Evolutionary conservation across 2,113 vertebrate genomes (phyloP).

Genomic region (Chiloscyllium plagiosum): DNA sequence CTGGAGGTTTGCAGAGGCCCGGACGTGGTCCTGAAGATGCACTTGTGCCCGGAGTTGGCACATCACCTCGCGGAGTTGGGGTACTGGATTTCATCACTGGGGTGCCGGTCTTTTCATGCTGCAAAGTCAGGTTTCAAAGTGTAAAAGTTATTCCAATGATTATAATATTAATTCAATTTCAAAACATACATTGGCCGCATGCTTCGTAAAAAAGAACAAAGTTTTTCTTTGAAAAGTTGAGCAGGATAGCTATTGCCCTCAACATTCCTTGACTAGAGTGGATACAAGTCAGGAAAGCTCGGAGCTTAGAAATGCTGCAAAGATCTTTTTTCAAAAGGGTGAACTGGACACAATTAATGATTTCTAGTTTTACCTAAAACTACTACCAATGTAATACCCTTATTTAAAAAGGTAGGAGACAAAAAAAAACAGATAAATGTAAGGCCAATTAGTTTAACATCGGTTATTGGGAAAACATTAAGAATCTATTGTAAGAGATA

Average conservation of each 20-base stretch:
- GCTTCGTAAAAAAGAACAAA: not conserved
- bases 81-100: slow-evolving; percentile 90
- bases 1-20: slow-evolving; percentile 77
- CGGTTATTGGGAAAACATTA: no score
- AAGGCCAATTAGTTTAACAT: no score
- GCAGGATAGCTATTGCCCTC: not conserved
- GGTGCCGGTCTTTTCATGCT: slow-evolving; percentile 92
- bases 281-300: not conserved
- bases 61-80: slow-evolving; percentile 83
- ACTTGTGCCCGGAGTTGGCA: slow-evolving; percentile 81
- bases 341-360: not conserved
- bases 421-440: no score
- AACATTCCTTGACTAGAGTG: not conserved
- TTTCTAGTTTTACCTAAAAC: not conserved
- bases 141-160: slow-evolving; percentile 66
- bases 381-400: not conserved
- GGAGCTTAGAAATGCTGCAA: not conserved
- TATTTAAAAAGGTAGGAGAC: no score
- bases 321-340: not conserved
- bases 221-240: not conserved
- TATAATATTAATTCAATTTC: slow-evolving; percentile 39
- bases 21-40: slow-evolving; percentile 80
- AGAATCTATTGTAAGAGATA: no score
- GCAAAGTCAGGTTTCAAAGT: slow-evolving; percentile 64
- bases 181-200: not conserved